A percentile compares a stretch with the other conserved stretches of the same genome.
These are phyloP conservation scores for Drosophila koepferae DNA, from an alignment of 2,888 invertebrate species.

Conservation along the genomic window DNA sequence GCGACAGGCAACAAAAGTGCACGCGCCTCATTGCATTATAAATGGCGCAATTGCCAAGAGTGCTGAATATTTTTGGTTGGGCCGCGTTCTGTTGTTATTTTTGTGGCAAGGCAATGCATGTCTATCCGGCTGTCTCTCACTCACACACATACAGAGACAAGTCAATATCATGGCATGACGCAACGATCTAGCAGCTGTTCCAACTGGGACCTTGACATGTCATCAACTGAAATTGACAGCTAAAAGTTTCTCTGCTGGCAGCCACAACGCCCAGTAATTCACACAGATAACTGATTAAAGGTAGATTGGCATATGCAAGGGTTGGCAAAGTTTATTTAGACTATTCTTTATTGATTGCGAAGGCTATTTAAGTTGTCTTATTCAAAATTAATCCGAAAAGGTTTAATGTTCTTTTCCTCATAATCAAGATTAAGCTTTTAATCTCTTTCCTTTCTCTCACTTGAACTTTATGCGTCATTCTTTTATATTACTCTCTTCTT, in stretches of 20 bases:
- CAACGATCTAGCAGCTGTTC: constrained; percentile 15
- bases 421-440: background rate
- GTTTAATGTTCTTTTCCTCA: background rate
- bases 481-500: background rate
- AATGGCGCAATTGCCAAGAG: constrained; percentile 72
- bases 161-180: constrained; percentile 14
- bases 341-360: background rate
- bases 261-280: background rate
- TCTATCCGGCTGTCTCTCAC: constrained; percentile 12
- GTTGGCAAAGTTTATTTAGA: background rate
- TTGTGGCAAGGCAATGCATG: constrained; percentile 30
- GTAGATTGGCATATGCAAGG: background rate
- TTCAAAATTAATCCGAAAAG: too few relatives aligned
- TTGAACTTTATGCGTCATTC: background rate
- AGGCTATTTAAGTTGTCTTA: background rate
- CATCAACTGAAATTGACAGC: constrained; percentile 37
- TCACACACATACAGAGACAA: background rate
- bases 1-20: constrained; percentile 38
- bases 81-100: constrained; percentile 22
- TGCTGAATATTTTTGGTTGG: constrained; percentile 52
- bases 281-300: constrained; percentile 4
- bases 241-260: constrained; percentile 9
- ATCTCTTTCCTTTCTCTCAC: background rate
- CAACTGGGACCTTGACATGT: constrained; percentile 18
- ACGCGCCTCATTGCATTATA: constrained; percentile 73